A percentile compares a stretch with the other conserved stretches of the same genome.
These are phyloP conservation scores for Scotopteryx bipunctaria DNA, from an alignment of 2,888 invertebrate genomes.

Conservation along the genomic window DNA sequence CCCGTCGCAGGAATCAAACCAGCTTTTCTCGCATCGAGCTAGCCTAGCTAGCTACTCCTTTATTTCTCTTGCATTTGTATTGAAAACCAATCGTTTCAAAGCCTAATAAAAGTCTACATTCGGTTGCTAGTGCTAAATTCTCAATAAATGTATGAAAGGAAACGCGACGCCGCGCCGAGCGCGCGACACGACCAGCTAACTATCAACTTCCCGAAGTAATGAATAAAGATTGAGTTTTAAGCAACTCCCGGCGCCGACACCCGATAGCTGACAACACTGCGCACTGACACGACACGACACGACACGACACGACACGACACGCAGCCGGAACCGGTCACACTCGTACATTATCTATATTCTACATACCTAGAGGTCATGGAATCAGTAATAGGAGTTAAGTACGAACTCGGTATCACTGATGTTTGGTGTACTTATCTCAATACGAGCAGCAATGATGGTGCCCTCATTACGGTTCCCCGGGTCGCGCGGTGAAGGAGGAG, in stretches of 20 bases:
- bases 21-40: neutral
- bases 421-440: neutral
- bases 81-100: constrained; percentile 4
- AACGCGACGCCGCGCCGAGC: neutral
- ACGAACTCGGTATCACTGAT: neutral
- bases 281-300: constrained; percentile 23
- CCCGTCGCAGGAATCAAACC: no score
- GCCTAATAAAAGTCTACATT: constrained; percentile 4
- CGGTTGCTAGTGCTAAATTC: constrained; percentile 4
- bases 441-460: neutral
- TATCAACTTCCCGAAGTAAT: constrained; percentile 29
- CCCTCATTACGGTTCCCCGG: constrained; percentile 3
- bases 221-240: constrained; percentile 28
- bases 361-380: no score
- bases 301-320: no score
- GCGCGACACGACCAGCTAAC: constrained; percentile 3
- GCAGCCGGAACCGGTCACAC: no score
- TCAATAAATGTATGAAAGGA: constrained; percentile 6
- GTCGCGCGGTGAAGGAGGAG: neutral
- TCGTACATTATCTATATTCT: no score
- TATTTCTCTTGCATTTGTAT: neutral
- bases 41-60: neutral
- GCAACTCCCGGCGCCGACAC: constrained; percentile 13
- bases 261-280: constrained; percentile 21
- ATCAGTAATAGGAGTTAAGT: no score